Conservation (phyloP, 2,113 vertebrate genomes). For the Dromiciops gliroides region DNA sequence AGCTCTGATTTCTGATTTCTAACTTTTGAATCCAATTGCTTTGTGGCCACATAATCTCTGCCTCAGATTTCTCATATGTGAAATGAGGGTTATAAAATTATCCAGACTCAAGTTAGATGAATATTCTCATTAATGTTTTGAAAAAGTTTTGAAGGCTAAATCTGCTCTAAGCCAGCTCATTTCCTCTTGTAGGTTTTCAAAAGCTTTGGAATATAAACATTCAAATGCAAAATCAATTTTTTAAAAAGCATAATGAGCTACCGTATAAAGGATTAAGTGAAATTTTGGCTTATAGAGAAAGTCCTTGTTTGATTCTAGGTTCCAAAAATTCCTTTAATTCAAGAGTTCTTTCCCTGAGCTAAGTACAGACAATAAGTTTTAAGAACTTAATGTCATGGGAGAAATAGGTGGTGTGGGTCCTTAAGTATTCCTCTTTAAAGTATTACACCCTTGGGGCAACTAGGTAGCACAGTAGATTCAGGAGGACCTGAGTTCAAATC, state of each 20-base stretch:
- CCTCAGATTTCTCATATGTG: slow-evolving; percentile 11
- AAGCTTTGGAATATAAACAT: slow-evolving; percentile 29
- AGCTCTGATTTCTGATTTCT: slow-evolving; percentile 47
- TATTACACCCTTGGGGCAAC: too few relatives aligned
- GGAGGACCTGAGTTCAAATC: too few relatives aligned
- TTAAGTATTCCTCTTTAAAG: too few relatives aligned
- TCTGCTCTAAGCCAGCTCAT: not conserved
- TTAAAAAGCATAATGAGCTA: slow-evolving; percentile 7
- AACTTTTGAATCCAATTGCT: slow-evolving; percentile 39
- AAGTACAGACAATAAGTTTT: not conserved
- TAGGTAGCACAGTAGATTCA: too few relatives aligned
- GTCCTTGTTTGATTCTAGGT: not conserved
- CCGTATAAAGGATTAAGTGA: not conserved
- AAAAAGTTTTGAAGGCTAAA: not conserved
- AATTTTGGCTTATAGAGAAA: not conserved
- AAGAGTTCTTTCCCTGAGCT: not conserved
- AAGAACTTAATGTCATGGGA: too few relatives aligned
- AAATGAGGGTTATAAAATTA: slow-evolving; percentile 35
- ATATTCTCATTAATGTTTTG: slow-evolving; percentile 24
- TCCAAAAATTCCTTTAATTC: slow-evolving; percentile 9
- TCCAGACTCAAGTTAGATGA: not conserved
- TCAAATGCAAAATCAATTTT: slow-evolving; percentile 25
- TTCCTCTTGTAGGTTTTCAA: slow-evolving; percentile 2
- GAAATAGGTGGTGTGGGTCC: too few relatives aligned
- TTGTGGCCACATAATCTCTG: slow-evolving; percentile 16